Percentiles rank a stretch among this genome's conserved stretches.
Evolutionary conservation across 2,888 invertebrate genomes (phyloP).

Genomic region (Prosapia bicincta): DNA sequence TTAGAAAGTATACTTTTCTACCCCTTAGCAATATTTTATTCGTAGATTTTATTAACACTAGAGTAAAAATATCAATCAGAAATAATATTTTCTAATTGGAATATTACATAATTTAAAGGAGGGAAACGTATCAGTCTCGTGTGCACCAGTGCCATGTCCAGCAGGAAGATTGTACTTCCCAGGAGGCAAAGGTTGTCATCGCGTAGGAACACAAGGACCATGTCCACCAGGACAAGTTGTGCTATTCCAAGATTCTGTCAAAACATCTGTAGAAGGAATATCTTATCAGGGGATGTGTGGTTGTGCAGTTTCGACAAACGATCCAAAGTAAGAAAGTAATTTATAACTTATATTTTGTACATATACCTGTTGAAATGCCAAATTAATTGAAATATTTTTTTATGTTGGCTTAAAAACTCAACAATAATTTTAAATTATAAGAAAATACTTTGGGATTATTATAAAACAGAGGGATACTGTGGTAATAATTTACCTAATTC

Average conservation of each 20-base stretch:
- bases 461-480: no score
- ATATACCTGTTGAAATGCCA: no score
- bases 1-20: no score
- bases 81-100: background rate
- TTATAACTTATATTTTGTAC: no score
- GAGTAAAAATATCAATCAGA: background rate
- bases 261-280: slow-evolving; percentile 75
- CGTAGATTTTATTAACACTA: no score
- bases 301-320: slow-evolving; percentile 54
- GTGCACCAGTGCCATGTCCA: slow-evolving; percentile 67
- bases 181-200: slow-evolving; percentile 67
- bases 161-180: slow-evolving; percentile 75
- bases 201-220: slow-evolving; percentile 73
- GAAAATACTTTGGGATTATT: no score
- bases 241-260: slow-evolving; percentile 73
- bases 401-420: no score
- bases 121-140: slow-evolving; percentile 51
- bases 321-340: slow-evolving; percentile 42
- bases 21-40: no score
- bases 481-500: no score
- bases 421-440: no score
- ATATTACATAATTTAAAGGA: slow-evolving; percentile 49
- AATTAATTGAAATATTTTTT: no score
- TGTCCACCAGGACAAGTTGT: slow-evolving; percentile 70
- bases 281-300: slow-evolving; percentile 81